Conservation (phyloP, 2,888 invertebrate species). For the Melinopterus prodromus region DNA sequence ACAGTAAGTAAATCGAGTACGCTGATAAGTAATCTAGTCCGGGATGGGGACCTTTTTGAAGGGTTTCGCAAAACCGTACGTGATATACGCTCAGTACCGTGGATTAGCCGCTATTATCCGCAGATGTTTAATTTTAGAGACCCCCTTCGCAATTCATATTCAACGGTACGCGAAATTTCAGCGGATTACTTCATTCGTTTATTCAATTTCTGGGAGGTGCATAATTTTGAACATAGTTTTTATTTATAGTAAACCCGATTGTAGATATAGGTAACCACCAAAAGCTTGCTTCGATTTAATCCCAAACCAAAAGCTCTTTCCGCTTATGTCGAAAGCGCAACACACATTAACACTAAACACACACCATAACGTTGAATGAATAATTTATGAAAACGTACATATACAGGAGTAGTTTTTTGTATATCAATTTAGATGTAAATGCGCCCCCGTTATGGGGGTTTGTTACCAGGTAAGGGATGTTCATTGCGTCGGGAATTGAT, state of each 20-base stretch:
- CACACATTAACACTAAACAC: constrained; percentile 15
- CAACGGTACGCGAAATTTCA: neutral
- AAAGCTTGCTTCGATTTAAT: constrained; percentile 9
- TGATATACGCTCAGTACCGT: neutral
- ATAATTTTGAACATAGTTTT: neutral
- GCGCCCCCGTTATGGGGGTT: constrained; percentile 27
- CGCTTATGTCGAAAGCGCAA: constrained; percentile 19
- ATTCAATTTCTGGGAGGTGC: neutral
- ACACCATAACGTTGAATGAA: constrained; percentile 6
- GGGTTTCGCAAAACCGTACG: neutral
- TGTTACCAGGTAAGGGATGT: constrained; percentile 51
- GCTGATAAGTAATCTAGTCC: neutral
- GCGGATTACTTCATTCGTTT: neutral
- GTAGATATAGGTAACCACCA: constrained; percentile 8
- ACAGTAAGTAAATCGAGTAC: too few species aligned
- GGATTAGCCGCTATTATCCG: neutral
- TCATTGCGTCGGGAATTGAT: constrained; percentile 55
- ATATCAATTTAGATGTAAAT: neutral
- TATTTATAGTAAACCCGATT: constrained; percentile 5
- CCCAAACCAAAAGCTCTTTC: constrained; percentile 19
- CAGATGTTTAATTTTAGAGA: neutral
- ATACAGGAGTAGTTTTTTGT: constrained; percentile 7
- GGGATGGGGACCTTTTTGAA: neutral
- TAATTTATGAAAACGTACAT: neutral
- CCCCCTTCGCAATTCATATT: neutral